Conservation (phyloP, 2,888 invertebrate genomes). For the Helleia helle region DNA sequence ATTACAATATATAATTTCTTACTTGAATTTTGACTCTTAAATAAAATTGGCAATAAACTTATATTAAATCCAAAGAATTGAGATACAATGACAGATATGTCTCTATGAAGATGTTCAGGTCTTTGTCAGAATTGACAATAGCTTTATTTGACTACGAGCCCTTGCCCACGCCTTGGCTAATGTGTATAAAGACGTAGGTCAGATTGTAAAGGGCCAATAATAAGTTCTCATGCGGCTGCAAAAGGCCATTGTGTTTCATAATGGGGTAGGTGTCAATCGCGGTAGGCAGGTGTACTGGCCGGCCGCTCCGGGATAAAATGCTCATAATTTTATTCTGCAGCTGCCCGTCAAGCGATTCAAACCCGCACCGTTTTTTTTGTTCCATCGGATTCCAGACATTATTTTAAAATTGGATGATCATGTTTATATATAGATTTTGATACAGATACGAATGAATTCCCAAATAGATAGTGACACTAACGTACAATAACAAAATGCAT, state of each 20-base stretch:
- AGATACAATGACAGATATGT: slow-evolving; percentile 39
- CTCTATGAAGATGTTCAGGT: slow-evolving; percentile 69
- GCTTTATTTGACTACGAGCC: slow-evolving; percentile 69
- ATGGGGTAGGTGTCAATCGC: slow-evolving; percentile 71
- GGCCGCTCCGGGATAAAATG: slow-evolving; percentile 52
- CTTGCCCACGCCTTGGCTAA: slow-evolving; percentile 72
- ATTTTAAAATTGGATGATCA: slow-evolving; percentile 54
- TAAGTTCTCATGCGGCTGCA: slow-evolving; percentile 68
- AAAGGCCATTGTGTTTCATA: slow-evolving; percentile 61
- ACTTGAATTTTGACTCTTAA: slow-evolving; percentile 65
- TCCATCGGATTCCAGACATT: slow-evolving; percentile 53
- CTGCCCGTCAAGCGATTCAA: slow-evolving; percentile 65
- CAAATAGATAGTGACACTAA: too few relatives aligned
- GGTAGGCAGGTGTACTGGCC: slow-evolving; percentile 56
- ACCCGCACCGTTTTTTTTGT: slow-evolving; percentile 44
- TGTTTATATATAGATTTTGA: too few relatives aligned
- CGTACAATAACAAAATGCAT: too few relatives aligned
- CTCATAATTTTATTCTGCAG: slow-evolving; percentile 69
- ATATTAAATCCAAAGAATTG: slow-evolving; percentile 34
- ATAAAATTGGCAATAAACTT: slow-evolving; percentile 71
- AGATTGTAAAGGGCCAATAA: slow-evolving; percentile 64
- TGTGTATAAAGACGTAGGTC: slow-evolving; percentile 67
- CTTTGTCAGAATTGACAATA: slow-evolving; percentile 67
- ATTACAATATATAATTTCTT: slow-evolving; percentile 71
- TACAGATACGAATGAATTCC: too few relatives aligned